Conservation (phyloP, 2,113 vertebrate species). For the Anhinga anhinga region DNA sequence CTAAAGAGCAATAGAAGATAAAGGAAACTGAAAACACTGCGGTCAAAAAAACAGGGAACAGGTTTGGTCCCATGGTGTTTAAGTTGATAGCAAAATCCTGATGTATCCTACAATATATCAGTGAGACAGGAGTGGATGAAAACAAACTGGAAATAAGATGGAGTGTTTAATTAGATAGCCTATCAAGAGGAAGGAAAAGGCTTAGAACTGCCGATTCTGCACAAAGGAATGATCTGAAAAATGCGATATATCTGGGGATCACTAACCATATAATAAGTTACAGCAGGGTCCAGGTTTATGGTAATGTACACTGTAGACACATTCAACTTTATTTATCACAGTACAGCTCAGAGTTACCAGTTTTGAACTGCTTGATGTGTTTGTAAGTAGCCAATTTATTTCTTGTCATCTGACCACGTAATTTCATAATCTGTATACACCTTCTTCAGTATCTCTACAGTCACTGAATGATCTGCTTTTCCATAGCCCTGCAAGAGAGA, state of each 20-base stretch:
- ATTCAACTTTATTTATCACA: conserved; percentile 9
- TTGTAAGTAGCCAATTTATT: conserved; percentile 34
- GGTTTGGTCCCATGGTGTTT: background rate
- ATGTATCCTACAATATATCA: background rate
- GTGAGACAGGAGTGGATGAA: background rate
- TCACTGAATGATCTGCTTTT: conserved; percentile 87
- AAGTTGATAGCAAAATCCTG: background rate
- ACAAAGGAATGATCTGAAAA: background rate
- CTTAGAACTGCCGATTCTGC: background rate
- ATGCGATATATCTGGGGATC: background rate
- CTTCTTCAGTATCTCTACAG: conserved; percentile 82
- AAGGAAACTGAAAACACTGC: background rate
- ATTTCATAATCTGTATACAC: conserved; percentile 82
- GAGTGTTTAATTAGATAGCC: background rate
- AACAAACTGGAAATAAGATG: background rate
- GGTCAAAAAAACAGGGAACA: background rate
- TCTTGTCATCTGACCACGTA: conserved; percentile 84
- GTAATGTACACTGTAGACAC: background rate
- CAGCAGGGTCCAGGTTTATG: background rate
- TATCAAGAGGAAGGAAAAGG: background rate
- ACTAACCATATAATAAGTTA: background rate
- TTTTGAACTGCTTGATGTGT: background rate
- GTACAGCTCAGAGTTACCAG: background rate
- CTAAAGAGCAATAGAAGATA: background rate
- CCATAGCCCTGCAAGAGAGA: conserved; percentile 81